Percentiles rank a stretch among this genome's conserved stretches.
These are phyloP conservation scores for Cybosia mesomella DNA, from an alignment of 2,888 invertebrate genomes.

Conservation along the genomic window DNA sequence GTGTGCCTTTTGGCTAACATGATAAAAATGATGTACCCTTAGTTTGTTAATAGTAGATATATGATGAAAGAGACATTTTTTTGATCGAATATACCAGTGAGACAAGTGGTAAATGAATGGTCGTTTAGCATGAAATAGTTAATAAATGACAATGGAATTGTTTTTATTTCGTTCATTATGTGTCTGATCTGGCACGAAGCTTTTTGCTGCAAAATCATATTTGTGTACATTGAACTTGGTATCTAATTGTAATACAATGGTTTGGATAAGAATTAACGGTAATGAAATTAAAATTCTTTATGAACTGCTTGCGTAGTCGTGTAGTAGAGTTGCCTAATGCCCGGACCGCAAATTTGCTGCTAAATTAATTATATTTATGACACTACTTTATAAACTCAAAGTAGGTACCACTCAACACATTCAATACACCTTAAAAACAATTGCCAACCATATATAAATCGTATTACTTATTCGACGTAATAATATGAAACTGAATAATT, in stretches of 20 bases:
- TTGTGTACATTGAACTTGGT: slow-evolving; percentile 27
- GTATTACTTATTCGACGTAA: too few relatives aligned
- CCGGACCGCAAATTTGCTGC: too few relatives aligned
- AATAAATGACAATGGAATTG: neutral
- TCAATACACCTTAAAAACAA: too few relatives aligned
- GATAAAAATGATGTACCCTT: neutral
- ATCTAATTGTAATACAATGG: slow-evolving; percentile 14
- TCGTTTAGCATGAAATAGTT: neutral
- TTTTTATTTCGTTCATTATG: neutral
- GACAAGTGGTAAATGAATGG: neutral
- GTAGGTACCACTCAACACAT: too few relatives aligned
- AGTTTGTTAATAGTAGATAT: neutral
- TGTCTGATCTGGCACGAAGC: neutral
- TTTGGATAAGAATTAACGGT: slow-evolving; percentile 10
- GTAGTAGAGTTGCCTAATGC: too few relatives aligned
- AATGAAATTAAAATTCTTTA: neutral
- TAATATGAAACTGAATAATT: too few relatives aligned
- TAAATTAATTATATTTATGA: too few relatives aligned
- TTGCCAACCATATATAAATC: too few relatives aligned
- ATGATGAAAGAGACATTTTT: neutral
- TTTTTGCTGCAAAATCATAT: slow-evolving; percentile 14
- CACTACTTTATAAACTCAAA: too few relatives aligned
- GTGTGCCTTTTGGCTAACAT: neutral
- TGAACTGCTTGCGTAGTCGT: neutral
- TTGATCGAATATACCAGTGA: neutral